Evolutionary conservation across 2,797 vertebrate species (phyloP), one percentile per base, ranked within the genome.

Genomic region (Microchirus variegatus): DNA sequence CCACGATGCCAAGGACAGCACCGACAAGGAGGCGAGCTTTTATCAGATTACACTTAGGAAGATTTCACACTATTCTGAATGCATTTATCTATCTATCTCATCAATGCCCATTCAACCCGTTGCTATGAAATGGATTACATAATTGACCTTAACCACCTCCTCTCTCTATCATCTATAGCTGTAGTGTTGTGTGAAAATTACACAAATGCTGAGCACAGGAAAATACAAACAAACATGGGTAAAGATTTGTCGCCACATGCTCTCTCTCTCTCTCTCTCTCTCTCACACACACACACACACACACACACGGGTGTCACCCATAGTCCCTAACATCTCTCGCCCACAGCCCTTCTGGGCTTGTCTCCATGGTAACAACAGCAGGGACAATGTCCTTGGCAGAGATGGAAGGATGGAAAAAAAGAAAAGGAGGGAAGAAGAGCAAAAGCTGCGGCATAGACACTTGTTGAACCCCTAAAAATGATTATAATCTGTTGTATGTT

Each of bases 361-460:
- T 94, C 90, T 86, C 92, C 91, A 93, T 93, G 90, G 90, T 87
- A 90, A 93, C 91, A 78, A 78, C 90, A 90, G 89, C 89, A 85
- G 80, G 82, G 89, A 90, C 82, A 74, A 89, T 93, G 92, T 93
- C 91, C 91, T 93, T 93, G 91, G 86, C 87, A 76, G 81, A 90
- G 88, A 93, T 87, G 79, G 85, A 90, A 85, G 87, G 88, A 91
- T 87, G 71, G 66, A 69, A 61, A 56, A 59, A 78, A 55, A 71
- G 51, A 63, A 65, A 54, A 26, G 22, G 50, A 60, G 51, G 31
- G 31, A 31, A 31, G 31, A 31, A 8, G 7, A 31, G 31, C 31
- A 31, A 54, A 49, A 46, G 53, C 4, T 53, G 61, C 74, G 73
- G 44, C 36, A 46, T 40, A 75, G 67, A 74, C 76, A 90, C 89